Conservation (phyloP, 2,888 invertebrate species). For the Vandiemenella viatica region DNA sequence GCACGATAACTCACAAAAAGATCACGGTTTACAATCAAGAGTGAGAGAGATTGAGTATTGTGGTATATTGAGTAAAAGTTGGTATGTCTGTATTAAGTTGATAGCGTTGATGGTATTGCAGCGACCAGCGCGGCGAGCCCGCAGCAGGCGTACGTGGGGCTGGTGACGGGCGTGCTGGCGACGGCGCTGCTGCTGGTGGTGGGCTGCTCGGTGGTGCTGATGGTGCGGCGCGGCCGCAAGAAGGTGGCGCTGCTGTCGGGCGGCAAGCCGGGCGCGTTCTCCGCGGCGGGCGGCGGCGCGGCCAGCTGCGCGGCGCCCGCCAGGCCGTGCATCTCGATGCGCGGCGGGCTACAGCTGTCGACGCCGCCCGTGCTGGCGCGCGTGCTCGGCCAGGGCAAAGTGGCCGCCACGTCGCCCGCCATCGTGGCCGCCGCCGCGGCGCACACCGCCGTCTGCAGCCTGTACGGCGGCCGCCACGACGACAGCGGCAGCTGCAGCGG, state of each 20-base stretch:
- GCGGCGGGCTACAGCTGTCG: conserved; percentile 18
- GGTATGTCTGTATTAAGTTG: too few species aligned
- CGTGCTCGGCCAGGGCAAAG: not conserved
- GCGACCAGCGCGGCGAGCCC: conserved; percentile 43
- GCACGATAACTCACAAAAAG: too few species aligned
- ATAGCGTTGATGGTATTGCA: too few species aligned
- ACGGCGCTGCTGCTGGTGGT: conserved; percentile 48
- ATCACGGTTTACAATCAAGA: too few species aligned
- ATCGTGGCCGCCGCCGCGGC: conserved; percentile 13
- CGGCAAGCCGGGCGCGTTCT: conserved; percentile 31
- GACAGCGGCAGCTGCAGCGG: conserved; percentile 30
- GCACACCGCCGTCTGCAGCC: conserved; percentile 15
- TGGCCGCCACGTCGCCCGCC: not conserved
- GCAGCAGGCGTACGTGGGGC: conserved; percentile 41
- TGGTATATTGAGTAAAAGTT: too few species aligned
- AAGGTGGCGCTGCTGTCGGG: conserved; percentile 43
- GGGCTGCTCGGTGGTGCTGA: conserved; percentile 41
- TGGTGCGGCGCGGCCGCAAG: conserved; percentile 48
- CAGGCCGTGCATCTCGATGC: not conserved
- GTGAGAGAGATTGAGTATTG: too few species aligned
- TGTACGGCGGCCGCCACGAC: not conserved
- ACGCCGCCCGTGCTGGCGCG: conserved; percentile 13
- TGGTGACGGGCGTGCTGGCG: conserved; percentile 51
- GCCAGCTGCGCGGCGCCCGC: too few species aligned
- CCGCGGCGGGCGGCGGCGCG: not conserved